These are phyloP conservation scores for Cnemophilus loriae DNA, from an alignment of 2,113 vertebrate genomes.

Conservation along the genomic window DNA sequence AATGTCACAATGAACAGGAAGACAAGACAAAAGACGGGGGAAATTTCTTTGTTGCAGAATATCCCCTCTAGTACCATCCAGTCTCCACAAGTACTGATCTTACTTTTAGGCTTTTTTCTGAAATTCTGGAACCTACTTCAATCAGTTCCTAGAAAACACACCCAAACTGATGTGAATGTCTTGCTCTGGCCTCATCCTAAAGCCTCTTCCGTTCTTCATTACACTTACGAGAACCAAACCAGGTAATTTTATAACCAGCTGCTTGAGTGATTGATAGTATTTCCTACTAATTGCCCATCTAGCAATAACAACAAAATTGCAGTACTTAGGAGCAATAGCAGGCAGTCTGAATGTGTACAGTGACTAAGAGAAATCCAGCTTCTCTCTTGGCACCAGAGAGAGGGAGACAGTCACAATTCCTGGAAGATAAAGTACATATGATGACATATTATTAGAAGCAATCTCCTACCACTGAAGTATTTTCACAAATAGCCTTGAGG, in stretches of 20 bases:
- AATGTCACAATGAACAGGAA: not conserved
- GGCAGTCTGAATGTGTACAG: not conserved
- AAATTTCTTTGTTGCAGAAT: not conserved
- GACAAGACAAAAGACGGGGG: not conserved
- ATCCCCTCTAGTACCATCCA: not conserved
- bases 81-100: not conserved
- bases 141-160: not conserved
- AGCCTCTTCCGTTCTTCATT: not conserved
- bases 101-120: not conserved
- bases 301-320: constrained; percentile 1
- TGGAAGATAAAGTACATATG: constrained; percentile 37
- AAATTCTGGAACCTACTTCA: not conserved
- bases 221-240: not conserved
- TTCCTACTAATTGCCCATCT: not conserved
- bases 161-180: not conserved
- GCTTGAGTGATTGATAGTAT: not conserved
- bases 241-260: not conserved
- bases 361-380: constrained; percentile 16
- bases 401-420: constrained; percentile 26
- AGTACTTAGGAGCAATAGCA: not conserved
- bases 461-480: not conserved
- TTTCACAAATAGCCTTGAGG: not conserved
- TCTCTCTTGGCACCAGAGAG: not conserved
- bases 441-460: constrained; percentile 9
- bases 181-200: not conserved